Base-by-base conservation (phyloP, 2,797 vertebrate genomes). In the Natrix natrix region DNA sequence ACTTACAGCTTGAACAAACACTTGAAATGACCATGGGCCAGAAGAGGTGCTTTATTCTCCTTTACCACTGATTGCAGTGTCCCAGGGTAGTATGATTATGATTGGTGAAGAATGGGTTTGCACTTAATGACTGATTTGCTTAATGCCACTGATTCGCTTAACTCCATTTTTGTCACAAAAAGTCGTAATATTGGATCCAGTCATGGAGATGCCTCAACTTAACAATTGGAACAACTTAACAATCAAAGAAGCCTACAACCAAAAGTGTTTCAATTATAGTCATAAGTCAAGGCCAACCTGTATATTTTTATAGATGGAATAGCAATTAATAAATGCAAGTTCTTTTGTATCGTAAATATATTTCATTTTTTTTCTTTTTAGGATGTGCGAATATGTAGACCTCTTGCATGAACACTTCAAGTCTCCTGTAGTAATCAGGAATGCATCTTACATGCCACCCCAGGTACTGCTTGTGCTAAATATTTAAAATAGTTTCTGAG, bases 371-470 rank as follows among this genome's bases (percentile, higher is more conserved):
- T 91, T 83, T 52, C n/a, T 55, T 86, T 91, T n/a, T 60, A 99
- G 98, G 96, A 98, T 99, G 98, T 99, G 98, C 90, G 98, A 99
- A 92, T 98, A 98, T 37, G 98, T 98, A 0, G 98, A 98, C 92
- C 98, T 99, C 92, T 97, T 99, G 17, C 98, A 99, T 0, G 98
- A 99, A 92, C 99, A 99, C 94, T 99, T 99, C 94, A 97, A 91
- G 95, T 97, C 97, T 92, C 98, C 98, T 0, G 98, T 98, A 61
- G 83, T 96, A 55, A 98, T 99, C 94, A 95, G 61, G 26, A 95
- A 98, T 20, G 98, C 98, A 54, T 97, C 96, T 95, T 99, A 98
- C 95, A 96, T 98, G 95, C 98, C 98, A 60, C 98, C 98, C 0
- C 97, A 97, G 98, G 98, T 98, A 94, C 94, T 86, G 14, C 0